phyloP scores from a whole-genome alignment of 2,888 invertebrate species.

The Phania funesta region DNA sequence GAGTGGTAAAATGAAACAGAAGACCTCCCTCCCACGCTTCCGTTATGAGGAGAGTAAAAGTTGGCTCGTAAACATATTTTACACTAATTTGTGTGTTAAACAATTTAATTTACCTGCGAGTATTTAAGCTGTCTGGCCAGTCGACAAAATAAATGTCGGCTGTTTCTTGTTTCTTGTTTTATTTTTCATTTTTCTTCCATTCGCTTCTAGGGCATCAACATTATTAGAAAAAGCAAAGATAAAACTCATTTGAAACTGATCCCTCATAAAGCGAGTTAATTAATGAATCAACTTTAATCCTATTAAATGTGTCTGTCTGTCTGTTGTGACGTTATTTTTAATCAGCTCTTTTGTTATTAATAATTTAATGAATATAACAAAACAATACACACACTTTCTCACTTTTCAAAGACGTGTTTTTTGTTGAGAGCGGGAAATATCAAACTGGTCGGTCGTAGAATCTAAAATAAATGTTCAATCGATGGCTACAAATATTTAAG shows the following conservation, averaged over 20 bases:
- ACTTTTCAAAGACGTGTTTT: no score
- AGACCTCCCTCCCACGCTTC: neutral
- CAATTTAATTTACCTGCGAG: slow-evolving; percentile 21
- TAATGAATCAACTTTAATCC: slow-evolving; percentile 36
- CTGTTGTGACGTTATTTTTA: slow-evolving; percentile 1
- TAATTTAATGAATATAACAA: neutral
- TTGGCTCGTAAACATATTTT: slow-evolving; percentile 53
- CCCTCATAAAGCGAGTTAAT: slow-evolving; percentile 9
- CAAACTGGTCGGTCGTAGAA: no score
- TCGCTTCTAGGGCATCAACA: neutral
- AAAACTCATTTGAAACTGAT: slow-evolving; percentile 1
- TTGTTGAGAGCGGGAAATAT: no score
- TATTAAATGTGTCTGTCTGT: neutral
- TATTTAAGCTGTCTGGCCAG: no score
- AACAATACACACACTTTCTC: neutral
- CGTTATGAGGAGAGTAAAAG: slow-evolving; percentile 51
- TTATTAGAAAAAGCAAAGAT: neutral
- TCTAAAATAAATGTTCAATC: no score
- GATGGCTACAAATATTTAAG: no score
- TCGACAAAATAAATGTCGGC: no score
- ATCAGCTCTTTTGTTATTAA: neutral
- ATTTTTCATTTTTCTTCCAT: neutral
- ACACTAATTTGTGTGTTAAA: slow-evolving; percentile 58
- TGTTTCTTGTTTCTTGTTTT: neutral
- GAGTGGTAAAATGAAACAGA: slow-evolving; percentile 1